Evolutionary conservation across 1,140 invertebrate genomes (phyloP).

Genomic region (Drosophila insularis): DNA sequence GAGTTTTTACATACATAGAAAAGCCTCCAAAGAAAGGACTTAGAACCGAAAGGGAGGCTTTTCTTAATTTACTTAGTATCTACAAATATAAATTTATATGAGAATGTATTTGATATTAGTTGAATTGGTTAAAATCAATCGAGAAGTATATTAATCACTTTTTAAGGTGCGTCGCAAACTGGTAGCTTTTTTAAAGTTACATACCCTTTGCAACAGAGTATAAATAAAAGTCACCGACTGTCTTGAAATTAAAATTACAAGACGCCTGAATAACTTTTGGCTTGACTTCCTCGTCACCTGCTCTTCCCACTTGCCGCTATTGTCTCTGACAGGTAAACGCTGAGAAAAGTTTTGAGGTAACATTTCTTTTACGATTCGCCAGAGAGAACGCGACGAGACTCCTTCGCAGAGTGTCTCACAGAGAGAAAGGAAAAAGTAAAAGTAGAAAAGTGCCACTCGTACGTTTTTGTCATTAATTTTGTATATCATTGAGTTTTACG

Average conservation of each 20-base stretch:
- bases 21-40: too few species aligned
- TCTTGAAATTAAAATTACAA: constrained; percentile 78
- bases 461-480: constrained; percentile 79
- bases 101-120: too few species aligned
- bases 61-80: neutral
- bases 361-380: constrained; percentile 78
- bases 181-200: neutral
- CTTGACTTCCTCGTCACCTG: neutral
- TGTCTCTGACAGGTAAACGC: constrained; percentile 43
- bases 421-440: constrained; percentile 45
- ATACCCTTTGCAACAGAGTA: constrained; percentile 33
- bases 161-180: neutral
- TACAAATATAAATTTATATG: too few species aligned
- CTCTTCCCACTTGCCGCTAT: neutral
- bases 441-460: constrained; percentile 60
- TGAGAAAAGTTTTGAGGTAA: constrained; percentile 72
- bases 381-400: constrained; percentile 40
- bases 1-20: too few species aligned
- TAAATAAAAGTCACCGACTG: constrained; percentile 72
- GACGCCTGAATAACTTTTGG: constrained; percentile 62
- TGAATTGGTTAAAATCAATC: too few species aligned
- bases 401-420: constrained; percentile 16
- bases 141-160: too few species aligned
- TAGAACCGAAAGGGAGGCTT: too few species aligned
- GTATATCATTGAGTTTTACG: constrained; percentile 82